Base-by-base conservation (phyloP, 1,140 invertebrate species). In the Arctopsyche grandis region DNA sequence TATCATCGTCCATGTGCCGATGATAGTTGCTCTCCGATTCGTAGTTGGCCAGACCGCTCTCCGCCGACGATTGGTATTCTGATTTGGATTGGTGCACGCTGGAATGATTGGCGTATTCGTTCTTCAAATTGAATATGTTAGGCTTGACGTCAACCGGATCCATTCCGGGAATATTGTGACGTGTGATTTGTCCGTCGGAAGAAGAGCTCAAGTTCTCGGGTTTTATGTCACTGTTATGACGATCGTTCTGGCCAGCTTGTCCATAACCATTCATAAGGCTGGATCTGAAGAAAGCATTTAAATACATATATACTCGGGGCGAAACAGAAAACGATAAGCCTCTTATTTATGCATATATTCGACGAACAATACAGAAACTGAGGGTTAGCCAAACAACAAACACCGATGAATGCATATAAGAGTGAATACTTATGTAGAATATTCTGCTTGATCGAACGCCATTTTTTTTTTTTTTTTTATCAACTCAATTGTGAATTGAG, bases 71-170 rank as follows among this genome's bases (percentile, higher is more conserved):
- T 44, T 77, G 80, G 69, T 77, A 81, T 46, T 80, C 80, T 0
- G 77, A 52, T 46, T 83, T 79, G 10, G 80, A 19, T 16, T 78
- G 76, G 48, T 79, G 79, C 21, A 81, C 87, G 86, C 84, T 87
- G 85, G 43, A 85, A 86, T 66, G 87, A 85, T 76, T 88, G 85
- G 85, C 46, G 69, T 88, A 87, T 83, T 89, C 88, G 75, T 86
- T 87, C 82, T 89, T 88, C 29, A 89, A 84, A 29, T 85, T 85
- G 80, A 88, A 89, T 46, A 88, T 86, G 79, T 88, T 88, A 3
- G 88, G 88, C 70, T 89, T 89, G 69, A 89, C 85, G 46, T 89
- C 88, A 69, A 85, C 85, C 0, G 84, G 81, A 0, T 88, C 87
- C 66, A 83, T 84, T 21, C 83, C 84, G 77, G 86, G 16, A 19